Conservation (phyloP, 2,113 vertebrate species). For the Maccullochella peelii region DNA sequence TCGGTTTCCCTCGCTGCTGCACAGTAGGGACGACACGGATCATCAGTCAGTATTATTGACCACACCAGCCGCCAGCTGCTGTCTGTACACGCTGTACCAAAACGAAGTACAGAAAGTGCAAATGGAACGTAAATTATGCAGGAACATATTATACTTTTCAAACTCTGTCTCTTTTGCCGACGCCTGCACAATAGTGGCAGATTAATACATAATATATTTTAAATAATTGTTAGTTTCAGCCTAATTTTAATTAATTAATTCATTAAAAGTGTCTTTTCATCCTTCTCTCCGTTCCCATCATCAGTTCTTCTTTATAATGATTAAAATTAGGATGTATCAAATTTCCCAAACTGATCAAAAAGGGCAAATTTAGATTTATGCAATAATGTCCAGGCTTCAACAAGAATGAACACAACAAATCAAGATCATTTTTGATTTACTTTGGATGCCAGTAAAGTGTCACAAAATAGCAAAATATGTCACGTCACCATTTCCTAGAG, state of each 20-base stretch:
- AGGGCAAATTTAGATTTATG: neutral
- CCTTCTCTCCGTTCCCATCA: neutral
- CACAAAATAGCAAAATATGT: no score
- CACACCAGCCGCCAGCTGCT: slow-evolving; percentile 26
- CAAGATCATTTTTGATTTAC: neutral
- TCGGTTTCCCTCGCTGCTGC: neutral
- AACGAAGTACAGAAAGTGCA: neutral
- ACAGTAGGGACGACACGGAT: neutral
- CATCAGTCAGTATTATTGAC: slow-evolving; percentile 38
- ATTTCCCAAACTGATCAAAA: neutral
- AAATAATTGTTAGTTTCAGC: neutral
- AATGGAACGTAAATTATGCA: neutral
- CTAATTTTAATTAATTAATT: neutral
- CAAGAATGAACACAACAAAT: neutral
- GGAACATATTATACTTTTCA: neutral
- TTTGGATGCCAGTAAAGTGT: neutral
- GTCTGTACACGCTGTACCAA: neutral
- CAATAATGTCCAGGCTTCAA: neutral
- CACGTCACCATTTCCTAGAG: no score
- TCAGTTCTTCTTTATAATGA: neutral
- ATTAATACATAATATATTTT: neutral
- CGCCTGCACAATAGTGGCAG: neutral
- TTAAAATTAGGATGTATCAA: neutral
- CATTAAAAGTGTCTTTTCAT: neutral
- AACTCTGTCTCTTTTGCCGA: neutral